Base-by-base conservation (phyloP, 2,797 vertebrate species). In the Pipistrellus pygmaeus region DNA sequence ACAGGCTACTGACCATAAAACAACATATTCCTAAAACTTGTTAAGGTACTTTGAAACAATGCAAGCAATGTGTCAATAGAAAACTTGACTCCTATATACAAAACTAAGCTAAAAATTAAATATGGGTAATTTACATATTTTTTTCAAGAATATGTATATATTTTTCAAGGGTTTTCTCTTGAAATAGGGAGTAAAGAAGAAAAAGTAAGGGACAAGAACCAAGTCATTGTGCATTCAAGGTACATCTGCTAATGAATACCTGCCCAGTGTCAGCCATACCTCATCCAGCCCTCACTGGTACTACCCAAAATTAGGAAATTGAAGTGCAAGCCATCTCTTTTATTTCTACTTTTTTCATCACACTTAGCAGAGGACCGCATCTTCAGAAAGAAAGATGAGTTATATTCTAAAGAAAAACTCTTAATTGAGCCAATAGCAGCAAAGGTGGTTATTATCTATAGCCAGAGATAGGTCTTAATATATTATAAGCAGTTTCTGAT, bases 21-120 rank as follows among this genome's bases (percentile, higher is more conserved):
- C 77, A 96, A 80, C 60, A 81, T 20, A 88, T 66, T 73, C 66
- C 60, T 72, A 55, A 95, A 85, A 91, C 85, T 30, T 17, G 6
- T 66, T 20, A 66, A 93, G 35, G 3, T 68, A 90, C 17, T 96
- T 93, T 88, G 85, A 76, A 90, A 75, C 38, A 95, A 77, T 75
- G 83, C 73, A 90, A 95, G 60, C 64, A 91, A 90, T 71, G 46
- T 11, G 12, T 77, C 57, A 86, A 89, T 1, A 7, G 88, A 94
- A 95, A 92, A 44, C n/a, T 57, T 72, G 60, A 84, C 15, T 91
- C 48, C 32, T 38, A 76, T 64, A 66, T 41, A 60, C 51, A 93
- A 80, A 95, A 73, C 8, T 62, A 77, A 10, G 35, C 25, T 88
- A 90, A 96, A 96, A 92, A 32, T 62, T 94, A 90, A 91, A 11